Conservation (phyloP, 2,888 invertebrate genomes). For the Limulus polyphemus region DNA sequence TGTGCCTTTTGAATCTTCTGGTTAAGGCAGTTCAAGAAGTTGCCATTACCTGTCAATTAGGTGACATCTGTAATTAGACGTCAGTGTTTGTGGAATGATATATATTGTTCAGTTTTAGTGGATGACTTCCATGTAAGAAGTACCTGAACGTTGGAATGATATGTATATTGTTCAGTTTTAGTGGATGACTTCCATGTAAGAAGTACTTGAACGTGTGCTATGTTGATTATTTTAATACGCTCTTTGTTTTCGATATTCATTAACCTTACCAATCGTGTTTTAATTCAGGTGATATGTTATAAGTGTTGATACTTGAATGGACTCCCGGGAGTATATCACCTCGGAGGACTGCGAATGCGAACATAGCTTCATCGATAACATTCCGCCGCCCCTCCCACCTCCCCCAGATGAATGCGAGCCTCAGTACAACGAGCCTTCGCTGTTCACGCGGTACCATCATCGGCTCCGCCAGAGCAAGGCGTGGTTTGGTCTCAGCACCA, state of each 20-base stretch:
- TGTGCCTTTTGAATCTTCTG: no score
- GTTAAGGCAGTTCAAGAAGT: no score
- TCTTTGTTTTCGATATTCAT: background rate
- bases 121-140: no score
- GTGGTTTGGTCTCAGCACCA: constrained; percentile 15
- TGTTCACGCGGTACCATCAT: background rate
- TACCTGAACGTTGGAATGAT: no score
- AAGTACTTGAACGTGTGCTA: background rate
- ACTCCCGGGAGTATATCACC: background rate
- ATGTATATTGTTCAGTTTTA: no score
- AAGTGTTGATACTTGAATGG: constrained; percentile 1
- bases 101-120: no score
- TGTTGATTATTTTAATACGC: background rate
- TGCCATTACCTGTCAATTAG: no score
- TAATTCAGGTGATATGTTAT: background rate
- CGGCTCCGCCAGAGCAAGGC: constrained; percentile 5
- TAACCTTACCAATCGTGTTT: background rate
- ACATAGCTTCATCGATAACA: constrained; percentile 4
- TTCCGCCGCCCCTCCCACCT: constrained; percentile 3
- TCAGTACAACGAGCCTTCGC: background rate
- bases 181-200: no score
- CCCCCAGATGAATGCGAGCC: constrained; percentile 5
- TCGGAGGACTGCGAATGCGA: background rate
- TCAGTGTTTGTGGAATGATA: no score
- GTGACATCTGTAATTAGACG: no score